A percentile compares a stretch with the other conserved stretches of the same genome.
Evolutionary conservation across 2,888 invertebrate genomes (phyloP).

Genomic region (Lasioglossum calceatum): DNA sequence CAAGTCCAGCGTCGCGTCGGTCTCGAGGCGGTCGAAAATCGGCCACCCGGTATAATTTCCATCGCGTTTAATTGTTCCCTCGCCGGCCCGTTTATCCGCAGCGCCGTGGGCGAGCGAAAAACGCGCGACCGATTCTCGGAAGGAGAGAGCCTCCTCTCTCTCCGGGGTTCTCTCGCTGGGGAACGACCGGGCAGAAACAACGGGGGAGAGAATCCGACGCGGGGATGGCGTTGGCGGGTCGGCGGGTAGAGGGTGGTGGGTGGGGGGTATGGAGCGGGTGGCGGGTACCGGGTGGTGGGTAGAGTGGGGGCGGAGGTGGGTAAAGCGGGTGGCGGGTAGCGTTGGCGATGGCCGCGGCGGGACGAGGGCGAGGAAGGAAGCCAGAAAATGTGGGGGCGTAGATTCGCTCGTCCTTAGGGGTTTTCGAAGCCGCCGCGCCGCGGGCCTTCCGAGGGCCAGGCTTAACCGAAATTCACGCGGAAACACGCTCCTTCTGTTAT

Average conservation of each 20-base stretch:
- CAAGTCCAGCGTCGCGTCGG: neutral
- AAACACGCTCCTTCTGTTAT: slow-evolving; percentile 25
- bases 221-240: slow-evolving; percentile 12
- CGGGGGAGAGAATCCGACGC: slow-evolving; percentile 27
- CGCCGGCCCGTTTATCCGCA: slow-evolving; percentile 68
- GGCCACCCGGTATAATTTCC: slow-evolving; percentile 59
- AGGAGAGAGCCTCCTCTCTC: slow-evolving; percentile 68
- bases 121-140: slow-evolving; percentile 80
- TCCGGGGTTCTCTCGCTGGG: slow-evolving; percentile 39
- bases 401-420: slow-evolving; percentile 63
- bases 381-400: slow-evolving; percentile 59
- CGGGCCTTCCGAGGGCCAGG: slow-evolving; percentile 50
- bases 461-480: slow-evolving; percentile 40
- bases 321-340: neutral
- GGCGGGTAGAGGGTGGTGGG: neutral
- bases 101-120: slow-evolving; percentile 74
- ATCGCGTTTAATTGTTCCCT: slow-evolving; percentile 57
- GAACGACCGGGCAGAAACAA: slow-evolving; percentile 49
- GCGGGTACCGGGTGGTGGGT: neutral
- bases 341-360: slow-evolving; percentile 8
- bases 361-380: slow-evolving; percentile 56
- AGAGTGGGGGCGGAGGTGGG: neutral
- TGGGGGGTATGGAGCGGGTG: neutral
- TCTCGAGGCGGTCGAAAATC: neutral
- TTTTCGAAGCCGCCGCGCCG: slow-evolving; percentile 55